Conservation (phyloP, 1,140 invertebrate species). For the Pseudomyrmex gracilis region DNA sequence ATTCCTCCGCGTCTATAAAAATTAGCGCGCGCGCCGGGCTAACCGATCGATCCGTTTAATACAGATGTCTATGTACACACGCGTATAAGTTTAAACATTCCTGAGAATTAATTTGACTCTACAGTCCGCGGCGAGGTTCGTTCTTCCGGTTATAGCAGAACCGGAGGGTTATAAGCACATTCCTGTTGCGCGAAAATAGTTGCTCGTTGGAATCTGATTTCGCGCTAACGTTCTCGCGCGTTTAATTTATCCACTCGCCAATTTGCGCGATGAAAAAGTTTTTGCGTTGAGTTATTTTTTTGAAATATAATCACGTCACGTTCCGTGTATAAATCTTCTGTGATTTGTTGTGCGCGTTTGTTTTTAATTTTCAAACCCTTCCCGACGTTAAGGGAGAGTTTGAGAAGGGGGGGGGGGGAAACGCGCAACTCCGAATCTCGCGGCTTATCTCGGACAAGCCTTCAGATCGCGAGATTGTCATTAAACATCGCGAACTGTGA, state of each 20-base stretch:
- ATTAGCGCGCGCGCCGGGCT: conserved; percentile 29
- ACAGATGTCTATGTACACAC: conserved; percentile 41
- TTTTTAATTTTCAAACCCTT: no score
- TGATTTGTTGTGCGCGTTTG: no score
- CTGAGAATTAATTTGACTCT: conserved; percentile 33
- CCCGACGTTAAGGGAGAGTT: neutral
- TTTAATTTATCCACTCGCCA: neutral
- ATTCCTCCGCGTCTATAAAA: conserved; percentile 19
- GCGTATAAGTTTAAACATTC: conserved; percentile 33
- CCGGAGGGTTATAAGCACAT: neutral
- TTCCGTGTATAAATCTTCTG: no score
- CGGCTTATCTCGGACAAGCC: neutral
- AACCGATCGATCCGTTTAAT: conserved; percentile 43
- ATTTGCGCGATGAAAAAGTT: neutral
- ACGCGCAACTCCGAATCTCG: neutral
- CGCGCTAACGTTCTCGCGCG: neutral
- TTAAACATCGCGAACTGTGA: conserved; percentile 20
- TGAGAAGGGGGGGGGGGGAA: neutral
- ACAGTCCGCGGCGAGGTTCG: neutral
- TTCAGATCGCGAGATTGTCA: conserved; percentile 2
- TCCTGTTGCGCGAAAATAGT: neutral
- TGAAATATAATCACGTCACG: no score
- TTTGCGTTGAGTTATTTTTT: no score
- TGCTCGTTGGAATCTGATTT: neutral
- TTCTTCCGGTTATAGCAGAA: conserved; percentile 16